These are phyloP conservation scores for Labroides dimidiatus DNA, from an alignment of 2,797 vertebrate genomes.

Conservation along the genomic window DNA sequence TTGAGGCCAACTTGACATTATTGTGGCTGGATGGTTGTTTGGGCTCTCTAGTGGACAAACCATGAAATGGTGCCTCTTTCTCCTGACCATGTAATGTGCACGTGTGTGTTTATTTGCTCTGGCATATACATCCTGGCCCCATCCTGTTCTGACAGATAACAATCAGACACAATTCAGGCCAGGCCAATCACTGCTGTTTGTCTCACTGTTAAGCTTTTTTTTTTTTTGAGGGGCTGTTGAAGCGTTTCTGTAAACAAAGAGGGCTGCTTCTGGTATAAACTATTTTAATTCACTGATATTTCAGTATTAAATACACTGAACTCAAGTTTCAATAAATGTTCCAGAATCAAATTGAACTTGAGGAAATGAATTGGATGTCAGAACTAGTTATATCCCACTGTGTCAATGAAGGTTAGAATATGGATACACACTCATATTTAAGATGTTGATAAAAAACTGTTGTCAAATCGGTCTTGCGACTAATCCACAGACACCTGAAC, in stretches of 20 bases:
- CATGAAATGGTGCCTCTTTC: background rate
- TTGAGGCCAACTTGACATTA: background rate
- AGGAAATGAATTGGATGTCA: too few species aligned
- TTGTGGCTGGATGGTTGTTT: background rate
- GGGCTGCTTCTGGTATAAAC: background rate
- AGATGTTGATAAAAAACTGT: background rate
- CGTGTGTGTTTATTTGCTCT: background rate
- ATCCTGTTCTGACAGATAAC: conserved; percentile 1
- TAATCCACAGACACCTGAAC: background rate
- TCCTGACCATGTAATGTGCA: background rate
- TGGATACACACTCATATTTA: too few species aligned
- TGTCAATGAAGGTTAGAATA: too few species aligned
- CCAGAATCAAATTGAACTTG: too few species aligned
- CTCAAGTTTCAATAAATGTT: too few species aligned
- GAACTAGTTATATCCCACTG: too few species aligned
- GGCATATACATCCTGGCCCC: background rate
- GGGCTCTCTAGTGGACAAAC: background rate
- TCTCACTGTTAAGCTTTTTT: background rate
- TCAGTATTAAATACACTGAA: background rate
- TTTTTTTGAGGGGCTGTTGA: background rate
- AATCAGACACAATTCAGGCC: background rate
- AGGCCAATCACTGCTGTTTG: background rate
- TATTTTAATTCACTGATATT: background rate
- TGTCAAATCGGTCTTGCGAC: background rate
- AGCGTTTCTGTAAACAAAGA: background rate